Evolutionary conservation across 2,113 vertebrate species (phyloP), one percentile per base, ranked within the genome.

Genomic region (Anoura caudifer): DNA sequence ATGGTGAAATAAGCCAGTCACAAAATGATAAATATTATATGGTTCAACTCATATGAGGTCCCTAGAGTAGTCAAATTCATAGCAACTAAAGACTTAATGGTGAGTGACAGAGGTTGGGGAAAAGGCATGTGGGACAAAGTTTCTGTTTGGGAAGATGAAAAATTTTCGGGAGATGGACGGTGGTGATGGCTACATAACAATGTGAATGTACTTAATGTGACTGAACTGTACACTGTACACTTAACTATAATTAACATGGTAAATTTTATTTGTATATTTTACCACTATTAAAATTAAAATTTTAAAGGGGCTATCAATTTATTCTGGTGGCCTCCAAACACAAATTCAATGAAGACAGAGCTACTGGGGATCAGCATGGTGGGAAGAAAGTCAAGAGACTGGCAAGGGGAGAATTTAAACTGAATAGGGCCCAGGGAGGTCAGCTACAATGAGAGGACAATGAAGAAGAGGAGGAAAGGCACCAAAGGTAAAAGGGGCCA

Each of bases 401-500:
- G 10, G 45, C 1, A 52, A 61, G 7, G 63, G n/a, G 8, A 43
- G n/a, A 31, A 38, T 13, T 1, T 45, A 59, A 11, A 15, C 17
- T 19, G 50, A 22, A 26, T 3, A 20, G 36, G 43, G 41, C 80
- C 41, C 24, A 9, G 12, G 1, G 9, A 72, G 43, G 33, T 14
- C 43, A 16, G 19, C 22, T 16, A 15, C 38, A 36, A 12, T 12
- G 67, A 20, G 19, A 41, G 7, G 10, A 15, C n/a, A 14, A 13
- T 0, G 1, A 12, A 19, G 5, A 43, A 3, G 1, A 26, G 16
- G n/a, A 10, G 33, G 12, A 54, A 70, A 36, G 11, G 20, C 43
- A 43, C 19, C 15, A 2, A 36, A 28, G 16, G 16, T 67, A 75
- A 14, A 28, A 76, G 31, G 43, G 17, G 4, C 2, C 0, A 52